phyloP scores from a whole-genome alignment of 1,140 invertebrate genomes.

The Drosophila parabipectinata region DNA sequence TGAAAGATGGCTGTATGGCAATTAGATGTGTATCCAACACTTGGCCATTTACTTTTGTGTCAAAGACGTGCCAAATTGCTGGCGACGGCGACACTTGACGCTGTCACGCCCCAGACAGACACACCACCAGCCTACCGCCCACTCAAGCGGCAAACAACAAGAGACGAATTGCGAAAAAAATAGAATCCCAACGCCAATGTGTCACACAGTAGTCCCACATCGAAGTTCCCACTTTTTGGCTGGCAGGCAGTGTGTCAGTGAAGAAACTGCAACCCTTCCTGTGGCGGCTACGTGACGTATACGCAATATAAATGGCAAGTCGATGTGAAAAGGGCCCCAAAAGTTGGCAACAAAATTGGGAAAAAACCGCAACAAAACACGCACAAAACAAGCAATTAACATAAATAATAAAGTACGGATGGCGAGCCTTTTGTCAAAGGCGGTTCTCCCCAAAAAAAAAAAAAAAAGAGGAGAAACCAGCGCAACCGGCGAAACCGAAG shows the following conservation, averaged over 20 bases:
- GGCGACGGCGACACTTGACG: conserved; percentile 56
- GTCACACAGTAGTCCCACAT: conserved; percentile 47
- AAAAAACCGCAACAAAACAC: conserved; percentile 54
- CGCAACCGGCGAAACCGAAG: conserved; percentile 9
- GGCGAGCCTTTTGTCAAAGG: conserved; percentile 25
- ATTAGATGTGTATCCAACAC: conserved; percentile 66
- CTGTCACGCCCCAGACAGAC: conserved; percentile 60
- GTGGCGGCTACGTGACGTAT: conserved; percentile 69
- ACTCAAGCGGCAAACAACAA: conserved; percentile 48
- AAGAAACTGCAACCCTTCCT: conserved; percentile 59
- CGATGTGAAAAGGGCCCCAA: conserved; percentile 20
- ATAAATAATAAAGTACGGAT: conserved; percentile 64
- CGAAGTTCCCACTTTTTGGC: conserved; percentile 2
- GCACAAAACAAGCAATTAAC: conserved; percentile 76
- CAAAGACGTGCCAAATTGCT: conserved; percentile 64
- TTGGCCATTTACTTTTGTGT: conserved; percentile 65
- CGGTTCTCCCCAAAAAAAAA: background rate
- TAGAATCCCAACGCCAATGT: conserved; percentile 61
- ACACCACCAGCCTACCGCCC: conserved; percentile 23
- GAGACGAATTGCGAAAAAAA: conserved; percentile 8
- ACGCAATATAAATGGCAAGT: conserved; percentile 55
- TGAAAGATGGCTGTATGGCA: conserved; percentile 41
- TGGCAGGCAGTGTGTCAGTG: background rate
- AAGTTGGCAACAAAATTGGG: conserved; percentile 13
- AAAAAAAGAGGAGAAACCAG: conserved; percentile 4